phyloP scores from a whole-genome alignment of 2,888 invertebrate species.

The Penaeus monodon region DNA sequence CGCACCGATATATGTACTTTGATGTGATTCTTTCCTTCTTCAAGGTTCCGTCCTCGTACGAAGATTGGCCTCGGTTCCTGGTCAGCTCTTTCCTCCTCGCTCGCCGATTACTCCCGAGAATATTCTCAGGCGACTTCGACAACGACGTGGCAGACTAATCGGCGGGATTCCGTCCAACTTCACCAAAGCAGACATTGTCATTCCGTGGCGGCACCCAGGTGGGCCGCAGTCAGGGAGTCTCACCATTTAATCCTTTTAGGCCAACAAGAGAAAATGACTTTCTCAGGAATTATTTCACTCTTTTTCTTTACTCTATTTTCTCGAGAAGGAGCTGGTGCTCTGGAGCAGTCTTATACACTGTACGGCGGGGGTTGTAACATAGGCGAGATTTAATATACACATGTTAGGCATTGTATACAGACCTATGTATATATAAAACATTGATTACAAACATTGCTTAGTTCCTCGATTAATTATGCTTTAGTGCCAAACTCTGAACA shows the following conservation, averaged over 20 bases:
- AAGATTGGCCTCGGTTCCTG: too few species aligned
- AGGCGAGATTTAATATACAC: too few species aligned
- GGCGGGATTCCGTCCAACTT: conserved; percentile 42
- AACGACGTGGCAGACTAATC: conserved; percentile 29
- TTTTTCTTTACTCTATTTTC: too few species aligned
- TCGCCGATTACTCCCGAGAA: neutral
- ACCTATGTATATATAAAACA: neutral
- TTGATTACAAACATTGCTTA: conserved; percentile 27
- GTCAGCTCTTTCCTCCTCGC: neutral
- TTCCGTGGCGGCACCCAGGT: conserved; percentile 39
- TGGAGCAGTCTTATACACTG: too few species aligned
- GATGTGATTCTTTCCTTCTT: too few species aligned
- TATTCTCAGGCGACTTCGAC: conserved; percentile 23
- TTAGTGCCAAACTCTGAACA: conserved; percentile 1
- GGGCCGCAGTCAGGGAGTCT: conserved; percentile 26
- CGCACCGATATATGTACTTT: too few species aligned
- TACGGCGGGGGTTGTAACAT: too few species aligned
- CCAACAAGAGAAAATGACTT: conserved; percentile 22
- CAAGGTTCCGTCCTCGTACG: too few species aligned
- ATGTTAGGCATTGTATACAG: too few species aligned
- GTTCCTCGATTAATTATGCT: too few species aligned
- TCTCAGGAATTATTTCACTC: neutral
- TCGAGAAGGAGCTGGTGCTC: neutral
- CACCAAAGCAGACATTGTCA: conserved; percentile 39
- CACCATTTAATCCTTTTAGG: conserved; percentile 38